phyloP scores from a whole-genome alignment of 2,113 vertebrate genomes.

The Nematolebias whitei region DNA sequence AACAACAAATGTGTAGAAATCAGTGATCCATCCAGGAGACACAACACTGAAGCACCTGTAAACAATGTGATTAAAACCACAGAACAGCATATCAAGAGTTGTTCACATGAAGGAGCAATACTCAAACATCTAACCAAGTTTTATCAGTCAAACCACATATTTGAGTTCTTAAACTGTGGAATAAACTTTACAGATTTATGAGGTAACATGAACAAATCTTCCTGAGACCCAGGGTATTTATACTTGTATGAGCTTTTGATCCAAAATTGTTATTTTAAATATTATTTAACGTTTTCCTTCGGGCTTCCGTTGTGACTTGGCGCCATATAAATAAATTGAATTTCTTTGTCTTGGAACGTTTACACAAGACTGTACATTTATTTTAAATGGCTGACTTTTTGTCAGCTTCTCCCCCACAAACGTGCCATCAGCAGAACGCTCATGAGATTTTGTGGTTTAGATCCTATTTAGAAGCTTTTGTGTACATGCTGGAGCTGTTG shows the following conservation, averaged over 20 bases:
- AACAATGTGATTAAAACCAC: slow-evolving; percentile 24
- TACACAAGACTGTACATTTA: no score
- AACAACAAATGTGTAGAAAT: not conserved
- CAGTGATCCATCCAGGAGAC: slow-evolving; percentile 25
- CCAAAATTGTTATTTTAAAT: not conserved
- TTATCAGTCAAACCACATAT: not conserved
- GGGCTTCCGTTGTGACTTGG: no score
- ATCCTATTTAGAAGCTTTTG: no score
- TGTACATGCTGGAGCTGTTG: no score
- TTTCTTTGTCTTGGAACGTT: no score
- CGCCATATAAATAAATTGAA: no score
- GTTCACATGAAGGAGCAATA: no score
- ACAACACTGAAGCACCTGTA: slow-evolving; percentile 23
- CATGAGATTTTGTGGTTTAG: no score
- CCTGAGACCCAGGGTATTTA: not conserved
- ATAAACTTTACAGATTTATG: not conserved
- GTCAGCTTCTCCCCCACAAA: no score
- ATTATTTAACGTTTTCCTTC: no score
- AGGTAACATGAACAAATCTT: slow-evolving; percentile 18
- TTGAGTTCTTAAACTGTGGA: slow-evolving; percentile 12
- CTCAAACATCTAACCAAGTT: not conserved
- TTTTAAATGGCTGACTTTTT: no score
- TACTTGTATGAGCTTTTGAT: not conserved
- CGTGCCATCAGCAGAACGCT: no score
- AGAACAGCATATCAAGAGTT: slow-evolving; percentile 2